A percentile compares a stretch with the other conserved stretches of the same genome.
Conservation (phyloP, 1,140 invertebrate species). For the Globodera rostochiensis region DNA sequence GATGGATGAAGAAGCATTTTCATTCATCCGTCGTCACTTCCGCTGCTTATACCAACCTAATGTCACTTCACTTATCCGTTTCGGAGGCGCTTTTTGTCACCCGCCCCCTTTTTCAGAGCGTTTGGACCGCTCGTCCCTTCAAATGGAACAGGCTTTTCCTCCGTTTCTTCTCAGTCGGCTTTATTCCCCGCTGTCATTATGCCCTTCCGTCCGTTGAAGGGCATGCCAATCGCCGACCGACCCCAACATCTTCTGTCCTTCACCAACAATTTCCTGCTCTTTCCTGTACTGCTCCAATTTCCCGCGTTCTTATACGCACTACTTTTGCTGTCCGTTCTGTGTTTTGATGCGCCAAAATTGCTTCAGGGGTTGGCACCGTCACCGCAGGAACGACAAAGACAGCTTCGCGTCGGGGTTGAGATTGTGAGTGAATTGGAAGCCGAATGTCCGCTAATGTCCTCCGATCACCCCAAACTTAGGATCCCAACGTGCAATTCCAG, state of each 20-base stretch:
- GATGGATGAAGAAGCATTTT: background rate
- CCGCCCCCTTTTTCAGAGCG: background rate
- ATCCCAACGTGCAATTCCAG: conserved; percentile 57
- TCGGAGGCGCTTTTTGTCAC: too few species aligned
- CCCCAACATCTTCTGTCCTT: background rate
- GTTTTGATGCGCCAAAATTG: background rate
- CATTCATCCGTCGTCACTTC: background rate
- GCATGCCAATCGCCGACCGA: background rate
- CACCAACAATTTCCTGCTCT: background rate
- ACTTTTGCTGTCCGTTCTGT: background rate
- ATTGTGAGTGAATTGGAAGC: conserved; percentile 3
- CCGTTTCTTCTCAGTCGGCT: background rate
- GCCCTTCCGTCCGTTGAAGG: background rate
- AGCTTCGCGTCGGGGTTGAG: conserved; percentile 20
- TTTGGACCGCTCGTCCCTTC: background rate
- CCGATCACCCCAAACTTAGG: conserved; percentile 69
- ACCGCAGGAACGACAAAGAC: conserved; percentile 10
- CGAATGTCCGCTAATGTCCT: background rate
- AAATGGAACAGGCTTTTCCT: background rate
- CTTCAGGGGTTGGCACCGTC: conserved; percentile 22
- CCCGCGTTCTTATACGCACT: background rate
- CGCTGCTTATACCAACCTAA: too few species aligned
- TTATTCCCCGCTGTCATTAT: background rate
- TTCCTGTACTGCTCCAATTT: background rate
- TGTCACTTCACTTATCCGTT: too few species aligned